phyloP scores from a whole-genome alignment of 2,888 invertebrate genomes.

The Sphinx pinastri region DNA sequence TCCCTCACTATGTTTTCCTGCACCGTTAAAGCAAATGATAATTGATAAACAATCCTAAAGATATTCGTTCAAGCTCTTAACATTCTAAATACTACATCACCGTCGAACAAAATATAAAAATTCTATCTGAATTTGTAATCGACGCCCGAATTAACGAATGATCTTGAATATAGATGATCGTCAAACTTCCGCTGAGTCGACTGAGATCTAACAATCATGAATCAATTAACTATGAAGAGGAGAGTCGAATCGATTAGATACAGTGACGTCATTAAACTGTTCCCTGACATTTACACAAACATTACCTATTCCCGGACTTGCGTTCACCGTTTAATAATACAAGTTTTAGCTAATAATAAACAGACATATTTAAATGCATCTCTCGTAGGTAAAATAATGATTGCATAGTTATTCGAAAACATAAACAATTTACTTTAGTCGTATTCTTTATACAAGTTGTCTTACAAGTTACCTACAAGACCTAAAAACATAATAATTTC shows the following conservation, averaged over 20 bases:
- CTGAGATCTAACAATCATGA: background rate
- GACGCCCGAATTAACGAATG: background rate
- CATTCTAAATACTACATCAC: too few relatives aligned
- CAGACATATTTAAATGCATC: background rate
- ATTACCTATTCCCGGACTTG: background rate
- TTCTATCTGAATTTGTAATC: too few relatives aligned
- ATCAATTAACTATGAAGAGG: constrained; percentile 5
- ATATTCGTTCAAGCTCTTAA: too few relatives aligned
- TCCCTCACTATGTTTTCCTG: too few relatives aligned
- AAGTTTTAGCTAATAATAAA: background rate
- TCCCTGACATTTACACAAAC: background rate
- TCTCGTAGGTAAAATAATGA: background rate
- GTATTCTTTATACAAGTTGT: background rate
- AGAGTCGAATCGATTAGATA: constrained; percentile 1
- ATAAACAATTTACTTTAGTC: background rate
- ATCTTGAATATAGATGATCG: background rate
- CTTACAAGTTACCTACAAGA: background rate
- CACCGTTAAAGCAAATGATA: too few relatives aligned
- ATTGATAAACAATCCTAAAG: too few relatives aligned
- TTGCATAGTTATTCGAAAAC: background rate
- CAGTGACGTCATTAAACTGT: constrained; percentile 1
- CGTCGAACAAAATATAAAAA: too few relatives aligned
- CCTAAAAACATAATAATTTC: constrained; percentile 19
- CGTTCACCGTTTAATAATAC: background rate
- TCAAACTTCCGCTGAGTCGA: background rate